Evolutionary conservation across 2,113 vertebrate species (phyloP).

Genomic region (Bos javanicus): DNA sequence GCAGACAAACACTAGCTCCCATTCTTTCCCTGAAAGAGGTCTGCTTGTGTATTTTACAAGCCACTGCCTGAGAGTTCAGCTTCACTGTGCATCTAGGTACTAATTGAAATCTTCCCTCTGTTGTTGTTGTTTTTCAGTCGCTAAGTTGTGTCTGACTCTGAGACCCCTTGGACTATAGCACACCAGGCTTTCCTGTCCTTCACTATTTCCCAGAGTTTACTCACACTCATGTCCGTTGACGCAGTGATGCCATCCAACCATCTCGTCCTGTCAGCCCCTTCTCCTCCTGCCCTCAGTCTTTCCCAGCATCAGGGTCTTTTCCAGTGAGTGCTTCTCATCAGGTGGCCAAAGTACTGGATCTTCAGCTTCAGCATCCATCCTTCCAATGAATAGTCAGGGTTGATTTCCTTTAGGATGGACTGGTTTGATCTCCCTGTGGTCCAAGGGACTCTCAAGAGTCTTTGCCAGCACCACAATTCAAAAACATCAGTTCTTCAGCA

Average conservation of each 20-base stretch:
- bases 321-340: not conserved
- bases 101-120: not conserved
- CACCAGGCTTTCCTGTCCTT: not conserved
- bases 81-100: not conserved
- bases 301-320: not conserved
- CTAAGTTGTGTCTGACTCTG: not conserved
- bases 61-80: not conserved
- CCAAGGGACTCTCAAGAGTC: not conserved
- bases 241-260: not conserved
- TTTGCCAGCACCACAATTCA: not conserved
- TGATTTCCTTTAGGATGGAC: not conserved
- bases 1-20: not conserved
- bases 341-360: not conserved
- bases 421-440: not conserved
- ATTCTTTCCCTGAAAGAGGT: not conserved
- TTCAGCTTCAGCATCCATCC: not conserved
- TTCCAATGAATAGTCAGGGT: not conserved
- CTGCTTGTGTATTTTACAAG: not conserved
- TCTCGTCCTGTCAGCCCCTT: not conserved
- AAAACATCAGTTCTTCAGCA: not conserved
- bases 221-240: not conserved
- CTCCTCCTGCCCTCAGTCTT: not conserved
- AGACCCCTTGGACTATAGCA: not conserved
- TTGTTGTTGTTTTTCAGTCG: accelerated
- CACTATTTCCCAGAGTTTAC: not conserved